phyloP scores from a whole-genome alignment of 2,797 vertebrate species.

The Gambelia wislizenii region DNA sequence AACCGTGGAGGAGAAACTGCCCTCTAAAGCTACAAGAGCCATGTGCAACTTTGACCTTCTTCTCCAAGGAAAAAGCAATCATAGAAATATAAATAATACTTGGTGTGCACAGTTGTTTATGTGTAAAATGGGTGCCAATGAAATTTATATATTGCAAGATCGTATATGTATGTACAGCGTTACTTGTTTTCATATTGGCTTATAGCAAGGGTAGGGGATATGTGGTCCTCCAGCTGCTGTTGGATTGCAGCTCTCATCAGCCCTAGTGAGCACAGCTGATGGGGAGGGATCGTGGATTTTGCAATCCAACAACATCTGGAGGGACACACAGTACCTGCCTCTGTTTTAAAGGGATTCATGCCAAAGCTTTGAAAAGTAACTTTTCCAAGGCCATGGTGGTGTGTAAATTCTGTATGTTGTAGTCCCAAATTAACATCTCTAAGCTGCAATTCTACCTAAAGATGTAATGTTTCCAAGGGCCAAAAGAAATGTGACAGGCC shows the following conservation, averaged over 20 bases:
- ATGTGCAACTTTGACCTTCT: neutral
- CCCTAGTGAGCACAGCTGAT: neutral
- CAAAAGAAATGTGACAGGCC: neutral
- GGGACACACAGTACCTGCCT: neutral
- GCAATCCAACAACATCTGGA: neutral
- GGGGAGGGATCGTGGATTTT: neutral
- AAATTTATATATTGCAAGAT: neutral
- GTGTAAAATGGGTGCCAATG: neutral
- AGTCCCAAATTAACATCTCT: too few species aligned
- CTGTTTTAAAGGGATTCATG: neutral
- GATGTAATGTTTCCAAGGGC: neutral
- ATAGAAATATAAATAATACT: neutral
- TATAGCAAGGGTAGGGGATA: neutral
- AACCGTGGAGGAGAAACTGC: neutral
- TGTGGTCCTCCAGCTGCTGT: neutral
- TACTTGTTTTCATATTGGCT: neutral
- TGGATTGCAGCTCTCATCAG: neutral
- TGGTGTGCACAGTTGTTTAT: too few species aligned
- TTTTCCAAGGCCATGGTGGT: too few species aligned
- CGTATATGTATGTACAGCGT: neutral
- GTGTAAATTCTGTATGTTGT: too few species aligned
- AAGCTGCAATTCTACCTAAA: neutral
- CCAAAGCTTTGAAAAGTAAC: neutral
- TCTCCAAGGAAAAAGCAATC: neutral
- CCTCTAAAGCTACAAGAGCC: neutral